Percentiles rank a stretch among this genome's conserved stretches.
Conservation (phyloP, 2,797 vertebrate genomes). For the Chanos chanos region DNA sequence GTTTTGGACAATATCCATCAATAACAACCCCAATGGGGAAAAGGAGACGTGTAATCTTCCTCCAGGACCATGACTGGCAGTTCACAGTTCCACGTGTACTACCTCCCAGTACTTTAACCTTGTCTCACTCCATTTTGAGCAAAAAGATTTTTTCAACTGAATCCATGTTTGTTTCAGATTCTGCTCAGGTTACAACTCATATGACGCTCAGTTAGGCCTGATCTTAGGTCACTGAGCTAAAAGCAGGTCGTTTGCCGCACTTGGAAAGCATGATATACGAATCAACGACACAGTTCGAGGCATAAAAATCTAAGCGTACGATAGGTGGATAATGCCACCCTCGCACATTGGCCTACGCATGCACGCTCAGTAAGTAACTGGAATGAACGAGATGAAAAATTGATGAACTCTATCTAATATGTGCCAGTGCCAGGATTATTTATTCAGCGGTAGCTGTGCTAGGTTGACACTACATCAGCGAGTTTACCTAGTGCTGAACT, state of each 20-base stretch:
- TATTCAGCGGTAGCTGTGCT: constrained; percentile 62
- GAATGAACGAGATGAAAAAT: constrained; percentile 66
- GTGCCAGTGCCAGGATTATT: constrained; percentile 62
- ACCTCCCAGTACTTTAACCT: no score
- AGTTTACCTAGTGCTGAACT: constrained; percentile 37
- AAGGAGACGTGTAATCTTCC: no score
- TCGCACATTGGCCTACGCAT: constrained; percentile 8
- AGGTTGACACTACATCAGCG: constrained; percentile 62
- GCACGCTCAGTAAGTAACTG: constrained; percentile 30
- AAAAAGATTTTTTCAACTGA: no score
- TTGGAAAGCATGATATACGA: constrained; percentile 38
- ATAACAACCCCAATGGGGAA: no score
- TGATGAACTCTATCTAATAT: constrained; percentile 63
- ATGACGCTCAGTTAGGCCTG: constrained; percentile 7
- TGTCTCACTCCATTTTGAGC: no score
- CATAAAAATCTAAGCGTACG: constrained; percentile 42
- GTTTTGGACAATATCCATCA: no score
- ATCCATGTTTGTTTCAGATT: no score
- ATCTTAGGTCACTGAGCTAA: constrained; percentile 34
- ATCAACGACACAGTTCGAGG: constrained; percentile 25
- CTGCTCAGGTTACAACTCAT: no score
- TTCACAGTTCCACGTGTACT: no score
- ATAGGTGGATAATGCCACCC: constrained; percentile 27
- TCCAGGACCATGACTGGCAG: no score
- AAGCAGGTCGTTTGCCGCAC: constrained; percentile 21